Percentiles rank a stretch among this genome's conserved stretches.
phyloP scores from a whole-genome alignment of 2,113 vertebrate genomes.

The Asarcornis scutulata region DNA sequence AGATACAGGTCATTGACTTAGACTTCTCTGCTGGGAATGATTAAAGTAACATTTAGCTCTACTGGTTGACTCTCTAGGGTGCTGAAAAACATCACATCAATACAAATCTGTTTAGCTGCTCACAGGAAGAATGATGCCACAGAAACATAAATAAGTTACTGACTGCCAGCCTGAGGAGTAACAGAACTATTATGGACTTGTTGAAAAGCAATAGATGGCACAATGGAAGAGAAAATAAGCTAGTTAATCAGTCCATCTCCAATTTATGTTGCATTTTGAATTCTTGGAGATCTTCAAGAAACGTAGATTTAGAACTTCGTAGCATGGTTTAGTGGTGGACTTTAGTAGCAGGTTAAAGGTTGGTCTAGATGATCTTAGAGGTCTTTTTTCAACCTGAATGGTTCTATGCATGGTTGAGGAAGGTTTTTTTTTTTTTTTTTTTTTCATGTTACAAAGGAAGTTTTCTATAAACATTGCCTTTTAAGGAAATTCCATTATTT shows the following conservation, averaged over 20 bases:
- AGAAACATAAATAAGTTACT: not conserved
- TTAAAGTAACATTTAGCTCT: slow-evolving; percentile 33
- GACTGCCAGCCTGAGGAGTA: not conserved
- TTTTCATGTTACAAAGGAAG: not conserved
- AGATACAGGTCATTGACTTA: slow-evolving; percentile 42
- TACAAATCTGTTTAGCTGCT: slow-evolving; percentile 42
- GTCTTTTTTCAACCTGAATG: too few relatives aligned
- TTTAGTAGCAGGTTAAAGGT: too few relatives aligned
- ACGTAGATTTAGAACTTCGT: too few relatives aligned
- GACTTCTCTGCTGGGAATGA: slow-evolving; percentile 20
- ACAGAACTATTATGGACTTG: not conserved
- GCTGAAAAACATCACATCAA: slow-evolving; percentile 40
- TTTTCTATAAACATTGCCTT: not conserved
- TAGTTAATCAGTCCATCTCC: not conserved
- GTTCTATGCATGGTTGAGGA: not conserved
- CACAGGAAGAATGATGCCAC: not conserved
- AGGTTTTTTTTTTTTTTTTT: not conserved
- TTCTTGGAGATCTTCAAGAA: too few relatives aligned
- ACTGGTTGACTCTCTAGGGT: slow-evolving; percentile 17
- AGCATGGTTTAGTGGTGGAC: too few relatives aligned
- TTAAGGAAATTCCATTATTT: not conserved
- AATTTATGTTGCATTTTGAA: not conserved
- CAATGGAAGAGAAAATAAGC: not conserved
- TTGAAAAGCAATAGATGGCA: not conserved
- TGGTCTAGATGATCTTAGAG: too few relatives aligned